Conservation (phyloP, 1,140 invertebrate species). For the Proctacanthus coquilletti region DNA sequence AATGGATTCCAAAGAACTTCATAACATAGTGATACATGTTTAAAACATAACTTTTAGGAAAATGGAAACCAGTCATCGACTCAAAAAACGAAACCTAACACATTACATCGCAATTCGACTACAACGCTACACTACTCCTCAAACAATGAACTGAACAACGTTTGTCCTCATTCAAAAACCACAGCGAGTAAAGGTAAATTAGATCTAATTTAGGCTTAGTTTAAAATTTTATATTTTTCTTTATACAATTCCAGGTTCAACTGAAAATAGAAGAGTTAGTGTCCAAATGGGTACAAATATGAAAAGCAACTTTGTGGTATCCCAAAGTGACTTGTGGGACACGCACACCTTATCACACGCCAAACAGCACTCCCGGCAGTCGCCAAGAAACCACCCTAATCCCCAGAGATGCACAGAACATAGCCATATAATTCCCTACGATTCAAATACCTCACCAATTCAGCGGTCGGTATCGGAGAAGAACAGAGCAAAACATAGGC, state of each 20-base stretch:
- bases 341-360: slow-evolving; percentile 42
- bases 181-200: slow-evolving; percentile 12
- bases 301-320: slow-evolving; percentile 43
- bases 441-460: slow-evolving; percentile 31
- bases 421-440: slow-evolving; percentile 21
- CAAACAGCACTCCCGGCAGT: slow-evolving; percentile 35
- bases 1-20: too few relatives aligned
- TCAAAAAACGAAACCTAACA: slow-evolving; percentile 20
- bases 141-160: slow-evolving; percentile 25
- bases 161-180: slow-evolving; percentile 15
- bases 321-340: slow-evolving; percentile 44
- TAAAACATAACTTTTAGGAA: too few relatives aligned
- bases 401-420: slow-evolving; percentile 27
- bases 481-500: slow-evolving; percentile 31
- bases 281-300: slow-evolving; percentile 23
- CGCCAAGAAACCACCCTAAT: slow-evolving; percentile 24
- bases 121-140: slow-evolving; percentile 23
- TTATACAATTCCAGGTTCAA: slow-evolving; percentile 15
- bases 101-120: slow-evolving; percentile 22
- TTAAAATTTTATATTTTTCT: neutral
- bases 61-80: slow-evolving; percentile 23
- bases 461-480: slow-evolving; percentile 42
- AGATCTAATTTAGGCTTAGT: neutral
- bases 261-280: slow-evolving; percentile 21
- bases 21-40: too few relatives aligned